Evolutionary conservation across 2,113 vertebrate species (phyloP).

Genomic region (Etheostoma spectabile): DNA sequence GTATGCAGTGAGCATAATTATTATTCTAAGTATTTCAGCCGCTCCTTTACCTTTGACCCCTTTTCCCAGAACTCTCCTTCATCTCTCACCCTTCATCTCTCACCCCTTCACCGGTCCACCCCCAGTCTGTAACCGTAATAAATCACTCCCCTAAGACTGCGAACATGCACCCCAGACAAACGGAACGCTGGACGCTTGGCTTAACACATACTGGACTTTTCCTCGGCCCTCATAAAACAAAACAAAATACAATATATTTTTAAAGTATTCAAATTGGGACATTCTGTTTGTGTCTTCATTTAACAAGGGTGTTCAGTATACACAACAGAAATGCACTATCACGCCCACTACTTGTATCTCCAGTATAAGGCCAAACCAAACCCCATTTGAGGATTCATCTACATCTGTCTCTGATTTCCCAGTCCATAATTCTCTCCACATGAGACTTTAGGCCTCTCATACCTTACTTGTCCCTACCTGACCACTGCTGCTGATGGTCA

Average conservation of each 20-base stretch:
- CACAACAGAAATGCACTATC: not conserved
- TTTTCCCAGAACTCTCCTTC: constrained; percentile 32
- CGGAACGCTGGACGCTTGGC: constrained; percentile 4
- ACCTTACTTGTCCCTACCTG: constrained; percentile 22
- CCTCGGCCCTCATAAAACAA: not conserved
- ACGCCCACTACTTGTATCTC: constrained; percentile 1
- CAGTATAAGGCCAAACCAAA: not conserved
- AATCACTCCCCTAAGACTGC: constrained; percentile 38
- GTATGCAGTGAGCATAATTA: constrained; percentile 41
- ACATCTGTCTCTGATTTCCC: constrained; percentile 54
- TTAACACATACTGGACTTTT: no score
- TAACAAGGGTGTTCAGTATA: not conserved
- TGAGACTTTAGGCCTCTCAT: constrained; percentile 19
- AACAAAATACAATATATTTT: not conserved
- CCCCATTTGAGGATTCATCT: constrained; percentile 51
- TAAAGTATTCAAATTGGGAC: not conserved
- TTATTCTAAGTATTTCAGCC: constrained; percentile 64
- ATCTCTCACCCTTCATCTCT: not conserved
- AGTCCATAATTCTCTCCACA: constrained; percentile 39
- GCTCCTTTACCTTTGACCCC: constrained; percentile 39
- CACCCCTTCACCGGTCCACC: not conserved
- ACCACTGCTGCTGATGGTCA: not conserved
- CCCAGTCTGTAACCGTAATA: constrained; percentile 27
- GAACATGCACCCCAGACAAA: constrained; percentile 13
- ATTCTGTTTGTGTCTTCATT: constrained; percentile 1